Evolutionary conservation across 2,797 vertebrate species (phyloP), one percentile per base, ranked within the genome.

Genomic region (Sparidentex hasta): DNA sequence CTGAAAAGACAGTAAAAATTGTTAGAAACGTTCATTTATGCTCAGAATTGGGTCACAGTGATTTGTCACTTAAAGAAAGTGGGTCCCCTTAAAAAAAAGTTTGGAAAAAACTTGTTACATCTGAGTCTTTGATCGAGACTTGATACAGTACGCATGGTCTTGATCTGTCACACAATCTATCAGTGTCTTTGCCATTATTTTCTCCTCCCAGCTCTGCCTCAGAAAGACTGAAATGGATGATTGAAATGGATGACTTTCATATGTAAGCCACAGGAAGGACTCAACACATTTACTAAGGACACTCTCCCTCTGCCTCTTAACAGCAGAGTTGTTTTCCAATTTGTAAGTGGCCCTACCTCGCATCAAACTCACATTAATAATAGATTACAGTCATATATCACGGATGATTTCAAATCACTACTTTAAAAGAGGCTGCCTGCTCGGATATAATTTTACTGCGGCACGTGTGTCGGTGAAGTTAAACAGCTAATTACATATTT

Each of bases 191-290:
- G 51, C 54, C 33, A 69, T 82, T 68, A 78, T 83, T 82, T 80
- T 77, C 72, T 80, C 63, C 50, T 65, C 7, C 38, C 47, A 71
- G 80, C 87, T 83, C 70, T 70, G 70, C 67, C 74, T 80, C 76
- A 73, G 71, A 88, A 83, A 79, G 77, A 62, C 86, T 79, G 85
- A 88, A 93, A n/a, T n/a, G n/a, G n/a, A n/a, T n/a, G 79, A 92
- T 87, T 90, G 87, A 93, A 93, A 94, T 88, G 84, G 85, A 94
- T 88, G 88, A 85, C 88, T 92, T 92, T 90, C 87, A 90, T 91
- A 91, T 84, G 68, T 54, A 78, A 82, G 76, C 76, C 78, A 82
- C 70, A 56, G 71, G 76, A 83, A 80, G 58, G 74, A 88, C 79
- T 82, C 71, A 54, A 71, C 71, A 73, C 83, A 86, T 81, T 87